Base-by-base conservation (phyloP, 2,888 invertebrate genomes). In the Romanomermis culicivorax region DNA sequence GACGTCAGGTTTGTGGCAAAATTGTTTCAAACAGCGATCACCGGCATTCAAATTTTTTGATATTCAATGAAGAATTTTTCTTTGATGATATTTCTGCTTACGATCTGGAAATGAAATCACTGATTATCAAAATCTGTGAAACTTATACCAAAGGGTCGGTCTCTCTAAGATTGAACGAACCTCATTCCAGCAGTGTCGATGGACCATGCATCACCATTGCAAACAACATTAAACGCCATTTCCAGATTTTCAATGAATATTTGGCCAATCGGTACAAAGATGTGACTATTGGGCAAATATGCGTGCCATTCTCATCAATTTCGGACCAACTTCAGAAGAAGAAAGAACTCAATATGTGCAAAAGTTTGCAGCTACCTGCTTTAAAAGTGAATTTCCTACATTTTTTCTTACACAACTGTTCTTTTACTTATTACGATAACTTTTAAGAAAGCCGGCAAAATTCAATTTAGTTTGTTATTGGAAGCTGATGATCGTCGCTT, bases 331-430 rank as follows among this genome's bases (percentile, higher is more conserved):
- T 67, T 58, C 59, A 63, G 52, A 61, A 69, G 25, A 68, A 70
- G 53, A 67, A 68, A 55, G 72, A 72, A 58, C 68, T 70, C 55
- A 60, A 69, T 47, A 66, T 73, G 58, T 68, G 70, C 64, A 69
- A 68, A 55, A 71, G 70, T 53, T 60, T 72, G 45, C 68, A 69
- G 55, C 61, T 62, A 1, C 61, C 62, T 27, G 55, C 60, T 29
- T 61, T 60, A 20, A 67, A 66, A 61, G 65, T 65, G n/a, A n/a
- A n/a, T n/a, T n/a, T n/a, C n/a, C n/a, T n/a, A n/a, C n/a, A n/a
- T 11, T 36, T 36, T 36, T 36, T 7, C 36, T 36, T 11, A 7
- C 17, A 17, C 17, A 36, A 36, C 17, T 36, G 7, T 7, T 23
- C 23, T 45, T 45, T 55, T 36, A 57, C n/a, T n/a, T n/a, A n/a